Conservation (phyloP, 1,140 invertebrate genomes). For the Amyelois transitella region DNA sequence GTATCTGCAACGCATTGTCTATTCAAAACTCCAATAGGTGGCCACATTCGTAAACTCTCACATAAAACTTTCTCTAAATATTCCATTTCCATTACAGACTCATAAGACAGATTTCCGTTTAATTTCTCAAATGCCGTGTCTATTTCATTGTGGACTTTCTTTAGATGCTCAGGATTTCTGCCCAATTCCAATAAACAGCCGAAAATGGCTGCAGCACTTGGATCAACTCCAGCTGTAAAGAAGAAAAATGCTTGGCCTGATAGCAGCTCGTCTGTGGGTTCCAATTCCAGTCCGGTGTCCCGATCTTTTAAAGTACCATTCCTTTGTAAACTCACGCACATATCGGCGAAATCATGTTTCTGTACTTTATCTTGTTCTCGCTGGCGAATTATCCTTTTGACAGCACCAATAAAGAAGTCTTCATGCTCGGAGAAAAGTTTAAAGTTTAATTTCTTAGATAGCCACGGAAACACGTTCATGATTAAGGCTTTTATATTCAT, state of each 20-base stretch:
- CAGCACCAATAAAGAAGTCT: constrained; percentile 25
- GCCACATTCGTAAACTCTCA: constrained; percentile 69
- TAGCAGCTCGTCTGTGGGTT: constrained; percentile 38
- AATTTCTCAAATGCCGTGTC: constrained; percentile 46
- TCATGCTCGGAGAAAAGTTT: constrained; percentile 14
- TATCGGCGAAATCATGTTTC: constrained; percentile 38
- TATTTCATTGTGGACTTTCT: constrained; percentile 76
- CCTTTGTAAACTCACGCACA: constrained; percentile 31
- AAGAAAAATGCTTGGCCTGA: constrained; percentile 63
- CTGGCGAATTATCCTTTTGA: constrained; percentile 28
- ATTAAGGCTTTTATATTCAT: constrained; percentile 20
- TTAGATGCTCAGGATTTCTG: constrained; percentile 70
- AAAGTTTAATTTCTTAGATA: constrained; percentile 2
- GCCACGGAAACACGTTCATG: background rate
- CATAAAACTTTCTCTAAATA: constrained; percentile 54
- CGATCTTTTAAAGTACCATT: constrained; percentile 25
- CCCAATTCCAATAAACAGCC: constrained; percentile 69
- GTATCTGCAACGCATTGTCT: constrained; percentile 26
- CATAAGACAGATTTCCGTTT: constrained; percentile 43
- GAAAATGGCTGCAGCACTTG: constrained; percentile 74
- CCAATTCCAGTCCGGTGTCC: constrained; percentile 24
- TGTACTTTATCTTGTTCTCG: constrained; percentile 23
- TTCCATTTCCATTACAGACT: constrained; percentile 40
- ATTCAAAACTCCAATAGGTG: constrained; percentile 33
- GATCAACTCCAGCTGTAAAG: constrained; percentile 77